phyloP scores from a whole-genome alignment of 2,888 invertebrate species.

The Chaetoderma sp. region DNA sequence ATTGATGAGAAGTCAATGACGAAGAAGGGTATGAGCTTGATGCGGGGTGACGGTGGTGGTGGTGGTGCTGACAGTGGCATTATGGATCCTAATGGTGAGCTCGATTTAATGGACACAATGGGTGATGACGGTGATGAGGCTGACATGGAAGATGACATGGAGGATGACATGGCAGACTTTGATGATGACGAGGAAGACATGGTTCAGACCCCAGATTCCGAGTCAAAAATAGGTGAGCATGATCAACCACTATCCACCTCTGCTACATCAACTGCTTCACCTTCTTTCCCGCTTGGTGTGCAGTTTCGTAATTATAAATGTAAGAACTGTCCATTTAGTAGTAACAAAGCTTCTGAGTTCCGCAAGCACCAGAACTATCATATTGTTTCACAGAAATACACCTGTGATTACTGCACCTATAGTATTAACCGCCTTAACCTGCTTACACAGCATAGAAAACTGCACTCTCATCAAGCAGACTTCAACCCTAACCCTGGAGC shows the following conservation, averaged over 20 bases:
- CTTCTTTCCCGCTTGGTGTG: too few relatives aligned
- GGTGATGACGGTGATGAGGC: background rate
- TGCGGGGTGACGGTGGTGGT: slow-evolving; percentile 20
- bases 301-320: slow-evolving; percentile 38
- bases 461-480: slow-evolving; percentile 46
- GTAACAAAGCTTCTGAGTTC: slow-evolving; percentile 45
- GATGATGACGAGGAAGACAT: slow-evolving; percentile 45
- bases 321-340: slow-evolving; percentile 49
- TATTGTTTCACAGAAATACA: slow-evolving; percentile 35
- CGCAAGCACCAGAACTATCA: slow-evolving; percentile 48
- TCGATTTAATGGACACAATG: background rate
- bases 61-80: slow-evolving; percentile 24
- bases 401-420: slow-evolving; percentile 64
- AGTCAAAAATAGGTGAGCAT: too few relatives aligned
- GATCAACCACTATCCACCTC: too few relatives aligned
- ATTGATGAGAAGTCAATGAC: slow-evolving; percentile 15
- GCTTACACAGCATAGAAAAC: slow-evolving; percentile 56
- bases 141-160: background rate
- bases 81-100: slow-evolving; percentile 26
- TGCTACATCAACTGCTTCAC: too few relatives aligned
- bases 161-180: slow-evolving; percentile 17
- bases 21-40: slow-evolving; percentile 32
- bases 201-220: too few relatives aligned
- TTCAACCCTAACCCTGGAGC: slow-evolving; percentile 48
- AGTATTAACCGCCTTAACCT: slow-evolving; percentile 55